A percentile compares a stretch with the other conserved stretches of the same genome.
Conservation (phyloP, 2,797 vertebrate genomes). For the Pagetopsis macropterus region DNA sequence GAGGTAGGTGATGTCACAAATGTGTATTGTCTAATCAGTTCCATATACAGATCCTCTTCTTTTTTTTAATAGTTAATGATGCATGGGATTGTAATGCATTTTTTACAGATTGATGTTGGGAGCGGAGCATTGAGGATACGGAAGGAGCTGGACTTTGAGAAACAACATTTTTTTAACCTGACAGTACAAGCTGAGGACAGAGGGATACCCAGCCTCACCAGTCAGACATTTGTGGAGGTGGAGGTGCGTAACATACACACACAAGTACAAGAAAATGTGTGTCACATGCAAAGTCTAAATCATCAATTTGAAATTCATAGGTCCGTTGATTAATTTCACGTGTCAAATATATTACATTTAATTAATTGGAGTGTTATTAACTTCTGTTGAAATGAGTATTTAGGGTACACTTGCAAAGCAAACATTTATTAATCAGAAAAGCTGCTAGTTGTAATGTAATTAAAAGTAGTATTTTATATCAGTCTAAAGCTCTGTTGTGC, state of each 20-base stretch:
- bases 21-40: conserved; percentile 13
- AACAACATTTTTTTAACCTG: conserved; percentile 91
- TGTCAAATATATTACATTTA: conserved; percentile 2
- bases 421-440: neutral
- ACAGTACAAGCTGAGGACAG: conserved; percentile 92
- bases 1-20: conserved; percentile 74
- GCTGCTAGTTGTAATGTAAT: neutral
- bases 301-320: conserved; percentile 4
- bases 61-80: conserved; percentile 33
- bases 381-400: neutral
- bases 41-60: neutral
- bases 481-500: neutral
- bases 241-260: conserved; percentile 77
- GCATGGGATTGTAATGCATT: conserved; percentile 33
- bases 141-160: conserved; percentile 93
- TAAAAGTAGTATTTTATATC: neutral
- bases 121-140: conserved; percentile 90
- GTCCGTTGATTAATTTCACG: conserved; percentile 11
- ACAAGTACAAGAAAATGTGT: neutral
- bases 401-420: neutral
- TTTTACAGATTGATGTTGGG: conserved; percentile 84
- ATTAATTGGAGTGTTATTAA: neutral
- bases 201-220: conserved; percentile 86
- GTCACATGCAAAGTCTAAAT: conserved; percentile 19
- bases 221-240: conserved; percentile 90